These are phyloP conservation scores for Hydrophis major DNA, from an alignment of 2,797 vertebrate species.

Conservation along the genomic window DNA sequence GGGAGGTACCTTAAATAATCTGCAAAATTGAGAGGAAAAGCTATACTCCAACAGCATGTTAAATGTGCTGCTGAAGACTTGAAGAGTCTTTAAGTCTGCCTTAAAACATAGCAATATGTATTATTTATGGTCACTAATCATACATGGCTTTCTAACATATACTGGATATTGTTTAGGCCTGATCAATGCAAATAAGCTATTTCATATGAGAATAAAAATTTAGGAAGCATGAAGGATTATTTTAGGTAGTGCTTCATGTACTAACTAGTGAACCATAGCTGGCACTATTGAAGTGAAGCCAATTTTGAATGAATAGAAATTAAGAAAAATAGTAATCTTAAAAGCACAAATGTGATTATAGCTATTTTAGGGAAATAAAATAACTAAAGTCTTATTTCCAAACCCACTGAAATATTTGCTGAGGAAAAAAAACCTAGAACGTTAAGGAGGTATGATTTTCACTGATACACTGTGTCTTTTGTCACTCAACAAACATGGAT, in stretches of 20 bases:
- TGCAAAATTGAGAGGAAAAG: background rate
- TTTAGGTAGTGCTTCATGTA: background rate
- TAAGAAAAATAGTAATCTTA: background rate
- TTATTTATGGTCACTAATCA: background rate
- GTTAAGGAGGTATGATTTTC: background rate
- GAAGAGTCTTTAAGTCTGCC: background rate
- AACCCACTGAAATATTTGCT: slow-evolving; percentile 8
- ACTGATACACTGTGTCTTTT: background rate
- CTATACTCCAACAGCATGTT: background rate
- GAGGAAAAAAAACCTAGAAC: background rate
- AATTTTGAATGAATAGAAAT: slow-evolving; percentile 1
- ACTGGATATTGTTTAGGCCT: background rate
- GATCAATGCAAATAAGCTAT: background rate
- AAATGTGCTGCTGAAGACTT: background rate
- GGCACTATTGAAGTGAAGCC: background rate
- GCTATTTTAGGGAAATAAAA: slow-evolving; percentile 14
- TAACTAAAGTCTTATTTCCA: background rate
- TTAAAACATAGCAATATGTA: background rate
- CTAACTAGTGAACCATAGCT: background rate
- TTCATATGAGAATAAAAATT: background rate
- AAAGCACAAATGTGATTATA: slow-evolving; percentile 21
- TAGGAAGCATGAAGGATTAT: background rate
- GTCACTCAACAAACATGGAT: background rate
- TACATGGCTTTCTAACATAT: background rate
- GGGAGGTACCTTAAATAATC: background rate